A percentile compares a stretch with the other conserved stretches of the same genome.
Evolutionary conservation across 2,113 vertebrate genomes (phyloP).

Genomic region (Microtus montanus): DNA sequence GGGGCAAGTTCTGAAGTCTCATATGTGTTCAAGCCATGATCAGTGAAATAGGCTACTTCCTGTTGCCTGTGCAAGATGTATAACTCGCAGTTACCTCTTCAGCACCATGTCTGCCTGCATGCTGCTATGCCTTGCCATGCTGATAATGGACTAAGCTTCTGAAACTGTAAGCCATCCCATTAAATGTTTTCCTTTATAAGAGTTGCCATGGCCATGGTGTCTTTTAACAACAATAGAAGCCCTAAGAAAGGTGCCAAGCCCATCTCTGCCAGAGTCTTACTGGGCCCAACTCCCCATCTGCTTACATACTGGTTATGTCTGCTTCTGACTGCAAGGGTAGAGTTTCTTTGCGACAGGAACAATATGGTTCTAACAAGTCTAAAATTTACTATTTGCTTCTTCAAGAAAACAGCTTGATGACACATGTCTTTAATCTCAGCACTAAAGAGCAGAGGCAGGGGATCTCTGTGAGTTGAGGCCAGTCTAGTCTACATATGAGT

Average conservation of each 20-base stretch:
- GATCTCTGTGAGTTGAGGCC: not conserved
- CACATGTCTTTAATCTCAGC: not conserved
- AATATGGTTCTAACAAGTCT: not conserved
- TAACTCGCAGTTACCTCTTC: not conserved
- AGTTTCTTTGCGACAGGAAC: not conserved
- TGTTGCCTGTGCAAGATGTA: not conserved
- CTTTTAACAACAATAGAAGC: not conserved
- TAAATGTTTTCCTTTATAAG: not conserved
- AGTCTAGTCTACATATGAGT: not conserved
- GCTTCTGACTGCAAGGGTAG: not conserved
- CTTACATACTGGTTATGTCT: fast-evolving
- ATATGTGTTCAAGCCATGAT: not conserved
- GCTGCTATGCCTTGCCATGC: not conserved
- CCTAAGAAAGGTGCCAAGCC: not conserved
- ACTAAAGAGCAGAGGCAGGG: not conserved
- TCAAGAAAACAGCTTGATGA: not conserved
- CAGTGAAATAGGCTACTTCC: not conserved
- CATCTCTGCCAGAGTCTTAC: not conserved
- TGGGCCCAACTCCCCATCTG: not conserved
- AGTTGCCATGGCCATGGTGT: not conserved
- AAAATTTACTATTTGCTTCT: not conserved
- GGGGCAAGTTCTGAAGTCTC: not conserved
- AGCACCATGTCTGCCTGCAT: not conserved
- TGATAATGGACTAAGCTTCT: not conserved
- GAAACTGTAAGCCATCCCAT: not conserved